These are phyloP conservation scores for Eubasilissa splendida DNA, from an alignment of 2,888 invertebrate species.

Conservation along the genomic window DNA sequence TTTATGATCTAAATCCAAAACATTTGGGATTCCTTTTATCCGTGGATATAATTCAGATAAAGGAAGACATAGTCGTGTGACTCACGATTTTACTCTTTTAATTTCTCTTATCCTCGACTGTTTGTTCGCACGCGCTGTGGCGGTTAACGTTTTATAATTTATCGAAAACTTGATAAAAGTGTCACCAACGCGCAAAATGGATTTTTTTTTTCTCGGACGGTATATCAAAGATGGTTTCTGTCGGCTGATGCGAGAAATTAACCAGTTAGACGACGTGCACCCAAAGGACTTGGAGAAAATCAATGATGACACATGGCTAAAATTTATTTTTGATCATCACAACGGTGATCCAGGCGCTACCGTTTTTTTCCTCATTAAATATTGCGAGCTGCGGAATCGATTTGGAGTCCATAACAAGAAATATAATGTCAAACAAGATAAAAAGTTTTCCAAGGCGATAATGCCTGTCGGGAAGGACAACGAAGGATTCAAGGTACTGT, in stretches of 20 bases:
- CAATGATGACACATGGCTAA: neutral
- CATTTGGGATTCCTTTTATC: too few species aligned
- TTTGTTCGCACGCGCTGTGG: too few species aligned
- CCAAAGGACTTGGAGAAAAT: neutral
- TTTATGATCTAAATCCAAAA: too few species aligned
- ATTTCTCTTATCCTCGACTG: too few species aligned
- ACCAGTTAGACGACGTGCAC: neutral
- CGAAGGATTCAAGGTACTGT: neutral
- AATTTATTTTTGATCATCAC: neutral
- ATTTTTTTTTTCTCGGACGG: too few species aligned
- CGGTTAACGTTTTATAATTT: too few species aligned
- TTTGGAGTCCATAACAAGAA: neutral
- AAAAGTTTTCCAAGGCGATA: neutral
- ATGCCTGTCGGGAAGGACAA: conserved; percentile 2
- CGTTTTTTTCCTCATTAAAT: neutral
- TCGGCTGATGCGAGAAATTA: neutral
- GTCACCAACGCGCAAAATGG: too few species aligned
- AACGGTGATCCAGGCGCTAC: neutral
- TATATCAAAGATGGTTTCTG: neutral
- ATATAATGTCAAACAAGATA: neutral
- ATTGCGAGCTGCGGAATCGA: neutral
- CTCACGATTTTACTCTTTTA: too few species aligned
- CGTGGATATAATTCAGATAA: too few species aligned
- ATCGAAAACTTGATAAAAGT: too few species aligned
- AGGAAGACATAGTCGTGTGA: too few species aligned